Conservation (phyloP, 1,140 invertebrate species). For the Melanaphis sacchari region DNA sequence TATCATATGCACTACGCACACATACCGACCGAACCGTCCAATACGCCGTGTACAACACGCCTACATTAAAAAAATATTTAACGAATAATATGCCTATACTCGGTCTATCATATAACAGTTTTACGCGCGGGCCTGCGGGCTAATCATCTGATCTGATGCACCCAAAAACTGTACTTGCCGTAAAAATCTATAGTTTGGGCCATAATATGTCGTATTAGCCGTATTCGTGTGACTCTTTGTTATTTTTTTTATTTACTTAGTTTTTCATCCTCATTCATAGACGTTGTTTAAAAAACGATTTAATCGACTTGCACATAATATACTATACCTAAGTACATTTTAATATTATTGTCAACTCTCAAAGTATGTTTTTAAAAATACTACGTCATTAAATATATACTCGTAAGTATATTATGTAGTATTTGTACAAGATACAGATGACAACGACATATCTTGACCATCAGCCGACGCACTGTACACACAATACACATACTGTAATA, state of each 20-base stretch:
- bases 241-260: not conserved
- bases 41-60: not conserved
- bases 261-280: not conserved
- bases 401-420: too few relatives aligned
- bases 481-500: too few relatives aligned
- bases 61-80: not conserved
- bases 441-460: too few relatives aligned
- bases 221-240: not conserved
- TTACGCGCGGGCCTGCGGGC: not conserved
- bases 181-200: not conserved
- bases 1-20: not conserved
- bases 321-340: too few relatives aligned
- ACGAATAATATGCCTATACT: not conserved
- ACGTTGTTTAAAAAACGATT: not conserved
- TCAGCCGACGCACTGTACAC: not conserved
- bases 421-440: not conserved
- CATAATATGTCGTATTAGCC: not conserved
- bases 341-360: too few relatives aligned
- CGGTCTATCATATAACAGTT: not conserved
- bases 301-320: too few relatives aligned
- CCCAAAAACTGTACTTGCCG: not conserved
- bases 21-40: not conserved
- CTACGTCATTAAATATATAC: not conserved
- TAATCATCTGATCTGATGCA: not conserved
- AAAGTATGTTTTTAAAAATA: not conserved